Evolutionary conservation across 2,113 vertebrate species (phyloP).

Genomic region (Philantomba maxwellii): DNA sequence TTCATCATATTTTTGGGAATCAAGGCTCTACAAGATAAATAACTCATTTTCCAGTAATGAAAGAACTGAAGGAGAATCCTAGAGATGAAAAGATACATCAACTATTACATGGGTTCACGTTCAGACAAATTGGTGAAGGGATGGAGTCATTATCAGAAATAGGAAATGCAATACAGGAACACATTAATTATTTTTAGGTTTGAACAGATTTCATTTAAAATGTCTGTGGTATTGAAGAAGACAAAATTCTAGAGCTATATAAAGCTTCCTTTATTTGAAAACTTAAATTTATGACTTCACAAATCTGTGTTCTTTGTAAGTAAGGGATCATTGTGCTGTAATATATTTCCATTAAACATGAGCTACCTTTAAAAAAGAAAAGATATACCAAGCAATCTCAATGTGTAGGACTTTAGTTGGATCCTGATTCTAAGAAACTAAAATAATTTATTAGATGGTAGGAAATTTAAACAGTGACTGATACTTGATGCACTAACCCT

Average conservation of each 20-base stretch:
- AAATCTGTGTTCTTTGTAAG: not conserved
- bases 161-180: not conserved
- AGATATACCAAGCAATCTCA: not conserved
- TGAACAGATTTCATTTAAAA: not conserved
- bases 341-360: not conserved
- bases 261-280: not conserved
- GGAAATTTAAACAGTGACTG: not conserved
- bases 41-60: not conserved
- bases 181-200: not conserved
- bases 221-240: not conserved
- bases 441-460: not conserved
- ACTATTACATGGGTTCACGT: not conserved
- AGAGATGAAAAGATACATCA: not conserved
- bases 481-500: not conserved
- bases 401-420: not conserved
- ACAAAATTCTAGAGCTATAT: not conserved
- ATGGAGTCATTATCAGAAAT: not conserved
- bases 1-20: not conserved
- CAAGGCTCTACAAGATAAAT: not conserved
- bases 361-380: not conserved
- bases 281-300: not conserved
- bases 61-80: not conserved
- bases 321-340: not conserved
- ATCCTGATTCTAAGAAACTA: not conserved
- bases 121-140: not conserved